A percentile compares a stretch with the other conserved stretches of the same genome.
Evolutionary conservation across 2,113 vertebrate genomes (phyloP).

Genomic region (Noturus placidus): DNA sequence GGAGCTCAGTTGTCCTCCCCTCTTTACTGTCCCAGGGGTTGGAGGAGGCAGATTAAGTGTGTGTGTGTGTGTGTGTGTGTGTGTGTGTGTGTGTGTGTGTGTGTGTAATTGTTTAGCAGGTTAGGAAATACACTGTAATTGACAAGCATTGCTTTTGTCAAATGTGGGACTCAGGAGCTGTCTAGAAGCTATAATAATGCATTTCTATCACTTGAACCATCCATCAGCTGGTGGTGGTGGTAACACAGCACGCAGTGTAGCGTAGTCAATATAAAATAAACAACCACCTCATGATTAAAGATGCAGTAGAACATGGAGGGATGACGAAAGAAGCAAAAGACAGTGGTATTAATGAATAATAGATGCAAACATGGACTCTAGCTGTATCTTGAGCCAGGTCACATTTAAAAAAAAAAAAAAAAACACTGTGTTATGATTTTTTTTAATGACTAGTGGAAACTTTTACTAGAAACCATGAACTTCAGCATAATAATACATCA

Average conservation of each 20-base stretch:
- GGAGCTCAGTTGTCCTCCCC: not conserved
- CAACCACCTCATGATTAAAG: slow-evolving; percentile 53
- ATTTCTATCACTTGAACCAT: slow-evolving; percentile 64
- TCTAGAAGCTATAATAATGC: slow-evolving; percentile 68
- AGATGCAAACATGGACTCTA: not conserved
- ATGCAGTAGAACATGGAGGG: slow-evolving; percentile 56
- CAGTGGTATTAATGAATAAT: slow-evolving; percentile 32
- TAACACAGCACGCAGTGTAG: slow-evolving; percentile 61
- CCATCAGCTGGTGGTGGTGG: slow-evolving; percentile 60
- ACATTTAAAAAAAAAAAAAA: not conserved
- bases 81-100: not conserved
- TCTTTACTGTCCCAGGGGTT: not conserved
- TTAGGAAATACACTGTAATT: slow-evolving; percentile 51
- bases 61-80: not conserved
- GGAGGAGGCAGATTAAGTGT: not conserved
- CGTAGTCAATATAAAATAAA: slow-evolving; percentile 64
- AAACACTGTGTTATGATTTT: not conserved
- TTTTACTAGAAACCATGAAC: not conserved
- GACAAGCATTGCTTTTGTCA: slow-evolving; percentile 70
- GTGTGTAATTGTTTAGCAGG: slow-evolving; percentile 41
- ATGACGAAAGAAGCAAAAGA: slow-evolving; percentile 47
- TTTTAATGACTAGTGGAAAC: not conserved
- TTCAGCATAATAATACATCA: not conserved
- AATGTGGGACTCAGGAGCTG: slow-evolving; percentile 62
- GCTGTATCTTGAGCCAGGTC: slow-evolving; percentile 16